phyloP scores from a whole-genome alignment of 1,140 invertebrate species.

The Cataglyphis hispanica region DNA sequence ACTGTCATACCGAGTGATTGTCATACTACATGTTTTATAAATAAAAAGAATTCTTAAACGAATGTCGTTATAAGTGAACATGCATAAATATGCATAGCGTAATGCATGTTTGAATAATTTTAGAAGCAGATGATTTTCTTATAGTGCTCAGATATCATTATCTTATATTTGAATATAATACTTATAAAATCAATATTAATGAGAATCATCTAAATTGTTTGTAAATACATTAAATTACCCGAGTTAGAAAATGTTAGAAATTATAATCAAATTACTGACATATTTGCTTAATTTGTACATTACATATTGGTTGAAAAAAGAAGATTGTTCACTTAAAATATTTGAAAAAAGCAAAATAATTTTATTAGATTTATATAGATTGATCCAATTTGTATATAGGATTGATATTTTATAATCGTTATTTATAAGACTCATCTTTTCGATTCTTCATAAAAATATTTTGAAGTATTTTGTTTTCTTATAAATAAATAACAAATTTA shows the following conservation, averaged over 20 bases:
- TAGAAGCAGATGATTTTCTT: not conserved
- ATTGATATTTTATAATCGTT: not conserved
- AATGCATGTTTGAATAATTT: not conserved
- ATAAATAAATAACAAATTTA: too few relatives aligned
- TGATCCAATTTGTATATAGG: not conserved
- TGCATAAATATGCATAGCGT: too few relatives aligned
- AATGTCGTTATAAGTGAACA: too few relatives aligned
- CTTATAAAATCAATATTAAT: not conserved
- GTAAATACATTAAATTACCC: not conserved
- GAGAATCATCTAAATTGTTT: not conserved
- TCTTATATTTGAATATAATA: not conserved
- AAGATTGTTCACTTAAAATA: too few relatives aligned
- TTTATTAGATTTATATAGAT: slow-evolving; percentile 1
- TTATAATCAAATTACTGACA: not conserved
- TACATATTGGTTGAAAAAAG: too few relatives aligned
- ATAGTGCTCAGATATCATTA: not conserved
- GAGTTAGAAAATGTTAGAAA: not conserved
- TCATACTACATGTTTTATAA: not conserved
- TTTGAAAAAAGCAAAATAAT: not conserved
- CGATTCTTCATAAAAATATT: not conserved
- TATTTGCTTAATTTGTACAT: too few relatives aligned
- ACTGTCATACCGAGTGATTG: not conserved
- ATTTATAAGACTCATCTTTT: not conserved
- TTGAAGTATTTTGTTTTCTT: not conserved
- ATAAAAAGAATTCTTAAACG: not conserved